These are phyloP conservation scores for Scophthalmus maximus DNA, from an alignment of 2,113 vertebrate species.

Conservation along the genomic window DNA sequence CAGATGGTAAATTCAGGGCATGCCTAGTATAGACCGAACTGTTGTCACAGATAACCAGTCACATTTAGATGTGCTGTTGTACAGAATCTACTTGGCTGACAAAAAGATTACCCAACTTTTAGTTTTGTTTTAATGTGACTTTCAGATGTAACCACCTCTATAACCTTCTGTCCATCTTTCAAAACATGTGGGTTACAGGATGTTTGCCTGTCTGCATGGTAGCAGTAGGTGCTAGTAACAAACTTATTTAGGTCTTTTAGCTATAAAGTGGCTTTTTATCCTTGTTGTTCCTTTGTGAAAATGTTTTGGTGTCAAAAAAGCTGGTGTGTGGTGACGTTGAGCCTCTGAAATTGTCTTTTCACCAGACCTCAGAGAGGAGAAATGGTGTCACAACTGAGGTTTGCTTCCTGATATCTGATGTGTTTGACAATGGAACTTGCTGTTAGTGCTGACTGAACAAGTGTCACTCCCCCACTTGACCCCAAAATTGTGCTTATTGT, in stretches of 20 bases:
- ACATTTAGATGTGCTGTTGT: neutral
- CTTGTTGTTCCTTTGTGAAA: constrained; percentile 1
- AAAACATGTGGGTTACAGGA: neutral
- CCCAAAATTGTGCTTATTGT: constrained; percentile 5
- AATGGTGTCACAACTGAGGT: constrained; percentile 1
- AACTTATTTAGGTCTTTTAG: neutral
- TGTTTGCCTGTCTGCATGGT: constrained; percentile 2
- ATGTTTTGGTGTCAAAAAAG: constrained; percentile 18
- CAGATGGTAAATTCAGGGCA: constrained; percentile 24
- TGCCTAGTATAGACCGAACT: constrained; percentile 2
- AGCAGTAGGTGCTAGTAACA: neutral
- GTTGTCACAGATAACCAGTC: too few relatives aligned
- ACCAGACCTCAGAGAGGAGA: neutral
- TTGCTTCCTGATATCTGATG: constrained; percentile 18
- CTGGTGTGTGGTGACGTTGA: constrained; percentile 25
- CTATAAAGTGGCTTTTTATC: constrained; percentile 20
- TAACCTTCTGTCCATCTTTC: neutral
- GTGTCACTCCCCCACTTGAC: neutral
- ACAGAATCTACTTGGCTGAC: neutral
- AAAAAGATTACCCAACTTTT: neutral
- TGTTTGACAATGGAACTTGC: neutral
- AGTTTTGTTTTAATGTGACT: neutral
- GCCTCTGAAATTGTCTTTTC: constrained; percentile 28
- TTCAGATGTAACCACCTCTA: neutral
- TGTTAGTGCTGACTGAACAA: constrained; percentile 7